A percentile compares a stretch with the other conserved stretches of the same genome.
These are phyloP conservation scores for Drosophila yooni DNA, from an alignment of 2,888 invertebrate species.

Conservation along the genomic window DNA sequence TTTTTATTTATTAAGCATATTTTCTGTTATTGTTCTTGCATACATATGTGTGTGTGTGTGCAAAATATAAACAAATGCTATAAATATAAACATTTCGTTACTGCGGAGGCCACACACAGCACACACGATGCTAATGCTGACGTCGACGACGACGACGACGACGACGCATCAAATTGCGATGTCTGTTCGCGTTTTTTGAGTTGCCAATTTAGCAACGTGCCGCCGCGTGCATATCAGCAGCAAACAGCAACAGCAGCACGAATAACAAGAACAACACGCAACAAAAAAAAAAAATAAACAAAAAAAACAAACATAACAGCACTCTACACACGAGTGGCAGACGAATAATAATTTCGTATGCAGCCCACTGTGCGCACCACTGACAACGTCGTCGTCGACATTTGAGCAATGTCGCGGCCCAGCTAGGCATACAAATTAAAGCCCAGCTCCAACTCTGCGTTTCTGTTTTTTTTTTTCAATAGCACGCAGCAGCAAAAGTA, in stretches of 20 bases:
- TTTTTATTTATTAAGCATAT: slow-evolving; percentile 25
- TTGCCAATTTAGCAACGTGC: slow-evolving; percentile 59
- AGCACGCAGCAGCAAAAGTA: slow-evolving; percentile 62
- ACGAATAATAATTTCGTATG: slow-evolving; percentile 62
- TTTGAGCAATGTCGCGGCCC: slow-evolving; percentile 71
- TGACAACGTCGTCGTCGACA: slow-evolving; percentile 74
- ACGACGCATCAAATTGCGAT: slow-evolving; percentile 46
- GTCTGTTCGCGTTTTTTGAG: slow-evolving; percentile 47
- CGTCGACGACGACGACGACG: slow-evolving; percentile 5
- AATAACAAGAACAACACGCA: slow-evolving; percentile 26
- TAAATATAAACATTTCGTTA: slow-evolving; percentile 66
- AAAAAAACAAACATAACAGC: slow-evolving; percentile 78
- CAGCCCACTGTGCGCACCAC: slow-evolving; percentile 73
- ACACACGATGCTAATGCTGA: slow-evolving; percentile 17
- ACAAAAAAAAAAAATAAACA: slow-evolving; percentile 72
- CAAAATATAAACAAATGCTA: slow-evolving; percentile 79
- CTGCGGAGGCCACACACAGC: slow-evolving; percentile 59
- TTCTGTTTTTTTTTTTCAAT: slow-evolving; percentile 46
- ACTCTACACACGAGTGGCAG: slow-evolving; percentile 41
- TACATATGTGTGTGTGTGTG: slow-evolving; percentile 41
- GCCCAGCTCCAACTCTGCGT: slow-evolving; percentile 27
- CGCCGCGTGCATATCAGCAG: slow-evolving; percentile 9
- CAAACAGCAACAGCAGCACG: slow-evolving; percentile 2
- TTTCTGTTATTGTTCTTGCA: slow-evolving; percentile 49
- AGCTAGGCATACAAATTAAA: slow-evolving; percentile 70